Conservation (phyloP, 2,113 vertebrate genomes). For the Spermophilus dauricus region DNA sequence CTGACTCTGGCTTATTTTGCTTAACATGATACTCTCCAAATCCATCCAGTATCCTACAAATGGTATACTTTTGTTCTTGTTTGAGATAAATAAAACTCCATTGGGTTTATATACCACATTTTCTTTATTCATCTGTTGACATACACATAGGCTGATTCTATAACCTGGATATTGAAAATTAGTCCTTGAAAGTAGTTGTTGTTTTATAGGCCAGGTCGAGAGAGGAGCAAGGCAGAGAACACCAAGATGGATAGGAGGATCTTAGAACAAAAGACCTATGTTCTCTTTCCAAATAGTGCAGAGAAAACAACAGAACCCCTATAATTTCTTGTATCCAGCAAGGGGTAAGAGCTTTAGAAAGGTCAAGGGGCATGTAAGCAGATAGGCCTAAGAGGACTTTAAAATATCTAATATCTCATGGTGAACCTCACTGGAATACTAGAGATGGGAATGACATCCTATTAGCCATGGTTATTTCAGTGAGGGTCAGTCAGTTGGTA, state of each 20-base stretch:
- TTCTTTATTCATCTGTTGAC: no score
- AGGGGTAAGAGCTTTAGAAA: not conserved
- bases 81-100: no score
- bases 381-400: not conserved
- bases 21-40: no score
- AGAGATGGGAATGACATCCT: no score
- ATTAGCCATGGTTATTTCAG: not conserved
- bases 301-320: not conserved
- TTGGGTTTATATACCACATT: no score
- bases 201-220: not conserved
- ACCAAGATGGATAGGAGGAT: not conserved
- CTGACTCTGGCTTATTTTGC: no score
- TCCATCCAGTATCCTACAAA: no score
- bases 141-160: no score
- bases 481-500: not conserved
- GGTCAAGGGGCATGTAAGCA: not conserved
- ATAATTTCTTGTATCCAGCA: not conserved
- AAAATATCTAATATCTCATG: not conserved
- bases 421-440: not conserved
- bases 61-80: no score
- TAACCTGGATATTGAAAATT: no score
- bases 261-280: not conserved
- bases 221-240: not conserved
- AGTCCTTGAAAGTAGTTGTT: not conserved
- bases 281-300: not conserved